These are phyloP conservation scores for Mimas tiliae DNA, from an alignment of 2,888 invertebrate genomes.

Conservation along the genomic window DNA sequence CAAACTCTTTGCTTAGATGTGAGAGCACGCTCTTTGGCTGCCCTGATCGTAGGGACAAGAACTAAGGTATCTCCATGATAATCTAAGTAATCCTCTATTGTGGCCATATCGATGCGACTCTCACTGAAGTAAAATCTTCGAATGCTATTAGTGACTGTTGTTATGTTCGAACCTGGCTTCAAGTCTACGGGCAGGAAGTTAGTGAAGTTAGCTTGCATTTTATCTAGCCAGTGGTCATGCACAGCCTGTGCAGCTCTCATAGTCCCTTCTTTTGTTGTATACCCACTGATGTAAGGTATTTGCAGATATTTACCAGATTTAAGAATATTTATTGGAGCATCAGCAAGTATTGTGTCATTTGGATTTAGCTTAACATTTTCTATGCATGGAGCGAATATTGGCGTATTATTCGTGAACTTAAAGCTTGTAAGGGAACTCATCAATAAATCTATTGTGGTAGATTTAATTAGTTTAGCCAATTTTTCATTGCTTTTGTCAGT, in stretches of 20 bases:
- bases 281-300: slow-evolving; percentile 68
- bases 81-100: slow-evolving; percentile 67
- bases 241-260: slow-evolving; percentile 60
- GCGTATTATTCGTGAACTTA: slow-evolving; percentile 64
- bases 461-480: slow-evolving; percentile 55
- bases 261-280: slow-evolving; percentile 70
- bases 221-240: slow-evolving; percentile 53
- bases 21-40: slow-evolving; percentile 59
- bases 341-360: slow-evolving; percentile 57
- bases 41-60: slow-evolving; percentile 61
- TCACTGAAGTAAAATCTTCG: slow-evolving; percentile 63
- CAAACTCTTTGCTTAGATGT: slow-evolving; percentile 59
- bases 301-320: slow-evolving; percentile 61
- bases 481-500: slow-evolving; percentile 47
- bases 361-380: slow-evolving; percentile 54
- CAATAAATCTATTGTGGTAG: slow-evolving; percentile 54
- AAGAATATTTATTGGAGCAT: slow-evolving; percentile 63
- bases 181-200: slow-evolving; percentile 69
- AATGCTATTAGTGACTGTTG: slow-evolving; percentile 50
- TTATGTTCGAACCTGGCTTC: slow-evolving; percentile 46
- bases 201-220: slow-evolving; percentile 67
- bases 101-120: slow-evolving; percentile 52
- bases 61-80: slow-evolving; percentile 70
- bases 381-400: slow-evolving; percentile 73
- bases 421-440: slow-evolving; percentile 51